Base-by-base conservation (phyloP, 2,888 invertebrate genomes). In the Itoplectis maculator region DNA sequence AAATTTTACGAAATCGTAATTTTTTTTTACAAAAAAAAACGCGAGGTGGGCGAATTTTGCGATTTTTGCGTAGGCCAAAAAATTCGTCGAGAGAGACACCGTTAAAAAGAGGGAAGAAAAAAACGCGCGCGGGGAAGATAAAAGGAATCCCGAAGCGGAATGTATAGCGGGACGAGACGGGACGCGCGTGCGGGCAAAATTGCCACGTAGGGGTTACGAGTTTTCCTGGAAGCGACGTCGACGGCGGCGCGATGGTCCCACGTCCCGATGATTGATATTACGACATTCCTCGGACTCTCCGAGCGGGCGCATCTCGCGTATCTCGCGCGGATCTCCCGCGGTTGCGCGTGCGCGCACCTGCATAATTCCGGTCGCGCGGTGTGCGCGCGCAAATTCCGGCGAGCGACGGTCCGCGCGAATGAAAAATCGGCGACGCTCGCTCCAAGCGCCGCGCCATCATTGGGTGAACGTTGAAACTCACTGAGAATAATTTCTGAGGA, bases 201-300 rank as follows among this genome's bases (percentile, higher is more conserved):
- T 78, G 82, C 82, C 78, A 82, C 82, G 82, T 79, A 75, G 70
- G n/a, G 70, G 49, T 42, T 59, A 79, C 74, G 74, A 65, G 74
- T 66, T 82, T 82, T 82, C 78, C 78, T 79, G 74, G 74, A 75
- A 78, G 29, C 29, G n/a, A n/a, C n/a, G n/a, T n/a, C 29, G 29
- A 5, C 29, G 29, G 49, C 65, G 56, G 59, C 56, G 49, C 40
- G 77, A 73, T 81, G 81, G 78, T n/a, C 42, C 75, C 82, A 66
- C 74, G 81, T 63, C 68, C 77, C 69, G 79, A 79, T 83, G 83
- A 84, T 84, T 83, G 83, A 84, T 84, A 81, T 84, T 83, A 81
- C 84, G 81, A 45, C 84, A 85, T 85, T 85, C 84, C 83, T 66
- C 37, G 5, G 61, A 37, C 61, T 37, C 18, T 63, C 56, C 47